phyloP scores from a whole-genome alignment of 2,888 invertebrate genomes.

The Epinotia bilunana region DNA sequence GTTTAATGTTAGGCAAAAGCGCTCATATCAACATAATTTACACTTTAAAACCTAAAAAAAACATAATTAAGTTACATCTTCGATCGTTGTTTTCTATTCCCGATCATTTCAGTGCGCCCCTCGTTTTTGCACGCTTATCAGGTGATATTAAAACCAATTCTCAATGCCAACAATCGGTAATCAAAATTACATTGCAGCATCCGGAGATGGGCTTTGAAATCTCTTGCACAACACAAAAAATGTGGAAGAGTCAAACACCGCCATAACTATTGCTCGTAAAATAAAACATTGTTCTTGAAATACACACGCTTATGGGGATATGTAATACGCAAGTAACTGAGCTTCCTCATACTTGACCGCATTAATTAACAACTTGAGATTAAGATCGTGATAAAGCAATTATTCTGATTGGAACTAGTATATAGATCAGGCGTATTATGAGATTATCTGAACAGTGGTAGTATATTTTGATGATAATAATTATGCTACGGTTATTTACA shows the following conservation, averaged over 20 bases:
- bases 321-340: neutral
- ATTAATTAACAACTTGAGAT: neutral
- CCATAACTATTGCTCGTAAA: neutral
- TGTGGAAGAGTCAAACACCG: too few species aligned
- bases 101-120: too few species aligned
- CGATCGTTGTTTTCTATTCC: too few species aligned
- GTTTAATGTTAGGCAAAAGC: too few species aligned
- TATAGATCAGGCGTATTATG: neutral
- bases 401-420: too few species aligned
- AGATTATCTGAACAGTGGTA: neutral
- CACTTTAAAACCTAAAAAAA: too few species aligned
- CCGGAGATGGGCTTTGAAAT: neutral
- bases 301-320: neutral
- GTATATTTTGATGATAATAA: neutral
- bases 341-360: constrained; percentile 16
- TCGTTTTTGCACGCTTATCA: too few species aligned
- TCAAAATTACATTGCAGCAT: neutral
- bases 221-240: neutral
- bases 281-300: neutral
- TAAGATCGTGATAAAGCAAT: neutral
- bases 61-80: too few species aligned
- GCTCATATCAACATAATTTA: too few species aligned
- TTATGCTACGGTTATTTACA: neutral
- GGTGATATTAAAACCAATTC: too few species aligned
- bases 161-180: neutral